phyloP scores from a whole-genome alignment of 2,797 vertebrate genomes.

The Acrocephalus scirpaceus region DNA sequence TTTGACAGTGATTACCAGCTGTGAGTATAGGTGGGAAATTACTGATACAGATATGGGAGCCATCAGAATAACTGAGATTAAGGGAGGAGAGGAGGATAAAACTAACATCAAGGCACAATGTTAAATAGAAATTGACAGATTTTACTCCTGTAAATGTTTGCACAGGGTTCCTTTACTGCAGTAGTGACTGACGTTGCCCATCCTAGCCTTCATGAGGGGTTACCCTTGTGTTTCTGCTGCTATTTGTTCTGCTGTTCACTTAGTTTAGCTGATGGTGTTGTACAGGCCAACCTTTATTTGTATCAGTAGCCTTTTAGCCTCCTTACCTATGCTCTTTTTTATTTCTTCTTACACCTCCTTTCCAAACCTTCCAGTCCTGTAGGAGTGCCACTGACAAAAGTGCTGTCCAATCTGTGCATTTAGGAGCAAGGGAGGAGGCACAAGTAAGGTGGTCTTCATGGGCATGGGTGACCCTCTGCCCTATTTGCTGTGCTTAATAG shows the following conservation, averaged over 20 bases:
- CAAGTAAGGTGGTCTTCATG: background rate
- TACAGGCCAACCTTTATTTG: background rate
- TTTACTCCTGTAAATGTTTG: background rate
- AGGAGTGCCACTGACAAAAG: background rate
- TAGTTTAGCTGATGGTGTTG: background rate
- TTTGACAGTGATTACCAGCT: background rate
- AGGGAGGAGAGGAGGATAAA: background rate
- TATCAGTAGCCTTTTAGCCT: background rate
- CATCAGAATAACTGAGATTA: background rate
- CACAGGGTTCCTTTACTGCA: background rate
- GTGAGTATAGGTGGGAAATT: background rate
- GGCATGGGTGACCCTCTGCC: background rate
- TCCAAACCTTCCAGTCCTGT: background rate
- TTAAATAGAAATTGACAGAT: background rate
- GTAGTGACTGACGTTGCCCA: accelerated
- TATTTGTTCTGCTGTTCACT: background rate
- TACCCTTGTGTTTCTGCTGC: background rate
- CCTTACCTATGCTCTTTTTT: background rate
- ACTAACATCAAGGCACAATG: background rate
- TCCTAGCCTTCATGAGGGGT: background rate
- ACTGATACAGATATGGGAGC: background rate
- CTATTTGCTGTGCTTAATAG: background rate
- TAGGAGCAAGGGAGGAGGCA: background rate
- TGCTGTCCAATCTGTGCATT: background rate
- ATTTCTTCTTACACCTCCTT: background rate